These are phyloP conservation scores for Trachythela sp. DNA, from an alignment of 64 coral and sea anemone species.

Conservation along the genomic window DNA sequence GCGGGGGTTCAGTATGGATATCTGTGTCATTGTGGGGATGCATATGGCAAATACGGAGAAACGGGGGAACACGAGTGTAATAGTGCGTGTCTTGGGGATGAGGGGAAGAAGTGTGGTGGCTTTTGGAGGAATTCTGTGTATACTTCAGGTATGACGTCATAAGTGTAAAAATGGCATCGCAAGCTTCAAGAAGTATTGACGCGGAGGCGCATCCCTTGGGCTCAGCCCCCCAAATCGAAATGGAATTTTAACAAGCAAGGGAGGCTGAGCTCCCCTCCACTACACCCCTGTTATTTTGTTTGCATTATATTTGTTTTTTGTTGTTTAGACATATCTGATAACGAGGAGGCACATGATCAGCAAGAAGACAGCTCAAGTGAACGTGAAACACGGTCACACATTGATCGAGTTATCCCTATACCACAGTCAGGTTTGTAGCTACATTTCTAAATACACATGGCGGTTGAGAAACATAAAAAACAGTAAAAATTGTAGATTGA, in stretches of 20 bases:
- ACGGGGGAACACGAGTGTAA: conserved; percentile 65
- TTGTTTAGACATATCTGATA: not conserved
- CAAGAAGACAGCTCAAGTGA: not conserved
- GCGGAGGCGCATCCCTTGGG: no score
- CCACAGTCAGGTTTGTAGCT: not conserved
- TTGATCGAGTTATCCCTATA: conserved; percentile 15
- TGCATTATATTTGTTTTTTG: not conserved
- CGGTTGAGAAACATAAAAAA: no score
- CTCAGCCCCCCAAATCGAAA: no score
- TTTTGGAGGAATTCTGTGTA: conserved; percentile 85
- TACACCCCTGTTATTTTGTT: not conserved
- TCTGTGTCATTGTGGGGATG: conserved; percentile 85
- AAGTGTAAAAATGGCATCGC: not conserved
- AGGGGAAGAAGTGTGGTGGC: conserved; percentile 74
- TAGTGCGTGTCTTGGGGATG: conserved; percentile 67
- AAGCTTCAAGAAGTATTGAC: no score
- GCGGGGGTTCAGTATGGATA: conserved; percentile 97
- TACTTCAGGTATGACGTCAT: conserved; percentile 61
- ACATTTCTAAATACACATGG: no score
- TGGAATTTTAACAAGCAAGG: no score
- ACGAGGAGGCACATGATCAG: not conserved
- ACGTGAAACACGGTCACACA: not conserved
- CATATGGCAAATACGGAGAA: conserved; percentile 75
- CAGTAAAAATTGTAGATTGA: no score
- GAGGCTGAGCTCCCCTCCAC: no score